These are phyloP conservation scores for Brachynemurus nebulosus DNA, from an alignment of 2,888 invertebrate genomes.

Conservation along the genomic window DNA sequence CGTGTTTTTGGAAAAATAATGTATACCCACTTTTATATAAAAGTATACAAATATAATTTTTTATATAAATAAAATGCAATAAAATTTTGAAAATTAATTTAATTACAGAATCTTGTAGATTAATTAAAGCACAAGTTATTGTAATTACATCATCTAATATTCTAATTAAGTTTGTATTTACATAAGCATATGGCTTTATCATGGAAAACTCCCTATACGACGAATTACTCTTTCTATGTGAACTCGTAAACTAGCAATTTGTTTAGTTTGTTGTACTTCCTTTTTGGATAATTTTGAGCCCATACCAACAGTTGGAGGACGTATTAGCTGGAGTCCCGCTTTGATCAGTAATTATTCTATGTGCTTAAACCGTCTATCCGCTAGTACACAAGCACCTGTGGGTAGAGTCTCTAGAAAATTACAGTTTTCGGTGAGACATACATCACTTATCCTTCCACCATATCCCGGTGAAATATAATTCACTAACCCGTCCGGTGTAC, in stretches of 20 bases:
- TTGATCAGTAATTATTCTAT: not conserved
- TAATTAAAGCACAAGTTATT: slow-evolving; percentile 14
- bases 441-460: not conserved
- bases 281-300: not conserved
- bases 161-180: slow-evolving; percentile 9
- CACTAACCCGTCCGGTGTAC: slow-evolving; percentile 19
- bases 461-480: not conserved
- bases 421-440: slow-evolving; percentile 14
- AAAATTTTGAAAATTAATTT: not conserved
- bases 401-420: slow-evolving; percentile 12
- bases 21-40: slow-evolving; percentile 8
- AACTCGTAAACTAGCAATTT: slow-evolving; percentile 10
- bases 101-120: slow-evolving; percentile 14
- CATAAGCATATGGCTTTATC: slow-evolving; percentile 5
- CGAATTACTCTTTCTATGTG: slow-evolving; percentile 10
- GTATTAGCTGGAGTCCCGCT: not conserved
- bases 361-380: slow-evolving; percentile 2
- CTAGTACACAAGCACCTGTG: not conserved
- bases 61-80: slow-evolving; percentile 5
- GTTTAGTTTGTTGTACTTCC: slow-evolving; percentile 1
- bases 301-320: not conserved
- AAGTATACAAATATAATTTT: slow-evolving; percentile 6
- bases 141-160: slow-evolving; percentile 10
- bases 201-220: slow-evolving; percentile 4
- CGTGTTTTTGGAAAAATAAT: slow-evolving; percentile 11